phyloP scores from a whole-genome alignment of 2,113 vertebrate genomes.

The Oceanodroma tethys region DNA sequence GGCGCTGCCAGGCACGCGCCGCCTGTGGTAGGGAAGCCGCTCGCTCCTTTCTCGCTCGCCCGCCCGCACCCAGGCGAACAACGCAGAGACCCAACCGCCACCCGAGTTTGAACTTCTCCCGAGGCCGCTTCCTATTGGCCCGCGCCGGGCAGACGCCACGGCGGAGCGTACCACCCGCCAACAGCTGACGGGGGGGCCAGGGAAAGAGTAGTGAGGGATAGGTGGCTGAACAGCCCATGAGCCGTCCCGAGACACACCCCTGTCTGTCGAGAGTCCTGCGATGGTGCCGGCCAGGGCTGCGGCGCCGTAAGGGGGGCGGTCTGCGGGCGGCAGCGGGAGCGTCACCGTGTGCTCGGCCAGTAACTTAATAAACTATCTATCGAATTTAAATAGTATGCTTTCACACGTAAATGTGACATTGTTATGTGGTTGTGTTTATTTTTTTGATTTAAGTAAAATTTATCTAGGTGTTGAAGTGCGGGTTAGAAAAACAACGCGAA shows the following conservation, averaged over 20 bases:
- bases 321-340: too few species aligned
- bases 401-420: background rate
- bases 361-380: fast-evolving
- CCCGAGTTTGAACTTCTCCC: background rate
- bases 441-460: background rate
- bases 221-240: fast-evolving
- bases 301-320: fast-evolving
- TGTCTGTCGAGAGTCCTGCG: fast-evolving
- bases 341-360: fast-evolving
- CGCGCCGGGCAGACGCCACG: background rate
- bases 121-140: slow-evolving; percentile 16
- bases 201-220: fast-evolving
- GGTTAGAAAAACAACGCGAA: background rate
- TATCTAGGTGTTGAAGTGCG: background rate
- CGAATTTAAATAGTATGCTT: fast-evolving
- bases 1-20: background rate
- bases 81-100: background rate
- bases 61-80: fast-evolving
- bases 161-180: background rate
- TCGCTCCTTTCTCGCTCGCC: fast-evolving
- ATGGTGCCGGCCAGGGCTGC: background rate
- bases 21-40: fast-evolving
- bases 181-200: fast-evolving
- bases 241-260: fast-evolving
- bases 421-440: fast-evolving